Evolutionary conservation across 2,797 vertebrate species (phyloP).

Genomic region (Choloepus didactylus): DNA sequence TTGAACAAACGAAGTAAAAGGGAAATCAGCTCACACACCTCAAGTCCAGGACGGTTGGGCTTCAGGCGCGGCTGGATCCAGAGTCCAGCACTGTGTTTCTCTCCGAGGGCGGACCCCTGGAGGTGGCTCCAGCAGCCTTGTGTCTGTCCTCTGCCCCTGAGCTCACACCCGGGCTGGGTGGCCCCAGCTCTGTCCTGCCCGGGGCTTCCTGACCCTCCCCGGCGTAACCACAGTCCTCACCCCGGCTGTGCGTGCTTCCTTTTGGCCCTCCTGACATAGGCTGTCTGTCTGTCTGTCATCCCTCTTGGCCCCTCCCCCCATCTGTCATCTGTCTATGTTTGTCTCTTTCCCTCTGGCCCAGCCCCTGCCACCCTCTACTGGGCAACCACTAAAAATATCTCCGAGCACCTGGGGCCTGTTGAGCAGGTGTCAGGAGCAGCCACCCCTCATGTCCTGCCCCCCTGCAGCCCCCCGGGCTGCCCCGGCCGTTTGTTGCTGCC

Average conservation of each 20-base stretch:
- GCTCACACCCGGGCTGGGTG: too few relatives aligned
- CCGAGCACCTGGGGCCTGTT: neutral
- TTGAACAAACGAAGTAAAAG: neutral
- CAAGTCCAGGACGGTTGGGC: neutral
- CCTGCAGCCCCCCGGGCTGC: neutral
- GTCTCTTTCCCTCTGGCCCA: neutral
- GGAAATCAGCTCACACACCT: neutral
- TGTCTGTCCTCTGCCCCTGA: too few relatives aligned
- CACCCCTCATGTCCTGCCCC: neutral
- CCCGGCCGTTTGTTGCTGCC: too few relatives aligned
- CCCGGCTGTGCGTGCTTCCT: neutral
- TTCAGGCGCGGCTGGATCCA: neutral
- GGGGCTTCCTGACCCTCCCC: too few relatives aligned
- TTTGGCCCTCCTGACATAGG: neutral
- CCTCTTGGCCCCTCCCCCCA: too few relatives aligned
- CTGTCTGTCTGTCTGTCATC: rapidly evolving
- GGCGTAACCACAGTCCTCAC: too few relatives aligned
- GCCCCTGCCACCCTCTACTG: neutral
- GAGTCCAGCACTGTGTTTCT: too few relatives aligned
- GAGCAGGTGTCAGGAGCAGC: neutral
- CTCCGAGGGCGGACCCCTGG: neutral
- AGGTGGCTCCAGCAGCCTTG: too few relatives aligned
- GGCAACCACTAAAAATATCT: conserved; percentile 57
- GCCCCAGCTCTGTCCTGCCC: too few relatives aligned
- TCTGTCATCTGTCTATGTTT: too few relatives aligned